These are phyloP conservation scores for Callyntrura guangdongensis DNA, from an alignment of 2,888 invertebrate genomes.

Conservation along the genomic window DNA sequence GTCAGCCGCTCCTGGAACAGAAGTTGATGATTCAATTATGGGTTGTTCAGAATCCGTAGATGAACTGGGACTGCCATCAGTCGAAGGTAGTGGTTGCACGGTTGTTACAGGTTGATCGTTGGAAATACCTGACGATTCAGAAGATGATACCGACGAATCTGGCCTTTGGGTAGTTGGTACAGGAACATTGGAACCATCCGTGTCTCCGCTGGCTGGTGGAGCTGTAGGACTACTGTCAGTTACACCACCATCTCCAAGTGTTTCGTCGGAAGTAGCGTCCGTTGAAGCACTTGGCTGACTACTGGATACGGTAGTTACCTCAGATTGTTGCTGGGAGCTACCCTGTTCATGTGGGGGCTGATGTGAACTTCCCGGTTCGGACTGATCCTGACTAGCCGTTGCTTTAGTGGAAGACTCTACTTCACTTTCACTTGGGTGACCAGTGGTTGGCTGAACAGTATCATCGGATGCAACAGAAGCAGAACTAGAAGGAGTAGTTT, in stretches of 20 bases:
- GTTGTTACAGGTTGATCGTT: conserved; percentile 37
- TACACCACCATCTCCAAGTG: conserved; percentile 22
- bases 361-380: not conserved
- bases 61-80: conserved; percentile 26
- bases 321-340: conserved; percentile 3
- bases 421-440: conserved; percentile 1
- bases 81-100: conserved; percentile 1
- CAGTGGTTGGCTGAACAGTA: not conserved
- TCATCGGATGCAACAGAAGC: conserved; percentile 20
- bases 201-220: not conserved
- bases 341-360: not conserved
- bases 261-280: conserved; percentile 25
- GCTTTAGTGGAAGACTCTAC: conserved; percentile 12
- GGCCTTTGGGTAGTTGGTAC: not conserved
- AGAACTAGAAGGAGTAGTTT: conserved; percentile 34
- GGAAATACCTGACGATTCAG: conserved; percentile 8
- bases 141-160: not conserved
- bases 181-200: not conserved
- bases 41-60: conserved; percentile 18
- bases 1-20: conserved; percentile 41
- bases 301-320: conserved; percentile 23
- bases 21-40: conserved; percentile 36
- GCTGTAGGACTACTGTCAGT: conserved; percentile 9
- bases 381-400: conserved; percentile 33
- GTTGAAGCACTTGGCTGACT: conserved; percentile 30